phyloP scores from a whole-genome alignment of 2,797 vertebrate genomes.

The Pogonophryne albipinna region DNA sequence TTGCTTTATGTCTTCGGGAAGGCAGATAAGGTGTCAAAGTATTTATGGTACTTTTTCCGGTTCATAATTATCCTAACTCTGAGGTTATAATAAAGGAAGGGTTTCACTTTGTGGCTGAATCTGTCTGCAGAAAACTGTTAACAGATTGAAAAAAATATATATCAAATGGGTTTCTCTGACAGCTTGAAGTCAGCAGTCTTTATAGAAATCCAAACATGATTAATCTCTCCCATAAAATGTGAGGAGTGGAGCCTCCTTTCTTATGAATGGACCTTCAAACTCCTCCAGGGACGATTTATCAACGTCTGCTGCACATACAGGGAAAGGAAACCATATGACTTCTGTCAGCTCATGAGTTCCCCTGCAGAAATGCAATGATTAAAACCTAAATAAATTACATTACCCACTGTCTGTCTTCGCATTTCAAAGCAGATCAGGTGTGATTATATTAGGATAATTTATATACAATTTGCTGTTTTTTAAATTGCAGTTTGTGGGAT shows the following conservation, averaged over 20 bases:
- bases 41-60: background rate
- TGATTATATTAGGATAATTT: background rate
- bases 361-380: conserved; percentile 35
- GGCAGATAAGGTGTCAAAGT: background rate
- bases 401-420: conserved; percentile 16
- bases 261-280: conserved; percentile 73
- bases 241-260: conserved; percentile 48
- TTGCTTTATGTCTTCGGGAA: too few relatives aligned
- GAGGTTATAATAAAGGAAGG: conserved; percentile 25
- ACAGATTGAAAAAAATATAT: conserved; percentile 23
- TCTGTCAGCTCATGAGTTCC: conserved; percentile 58
- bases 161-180: conserved; percentile 70
- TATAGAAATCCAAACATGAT: conserved; percentile 79
- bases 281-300: conserved; percentile 73
- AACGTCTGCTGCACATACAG: conserved; percentile 49
- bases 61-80: conserved; percentile 21
- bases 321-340: conserved; percentile 38
- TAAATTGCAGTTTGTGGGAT: background rate
- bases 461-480: background rate
- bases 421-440: background rate
- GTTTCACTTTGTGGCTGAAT: conserved; percentile 32
- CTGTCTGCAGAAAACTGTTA: conserved; percentile 36
- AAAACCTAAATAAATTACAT: conserved; percentile 1
- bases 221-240: conserved; percentile 71
- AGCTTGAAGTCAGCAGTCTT: conserved; percentile 74